These are phyloP conservation scores for Callipepla squamata DNA, from an alignment of 2,113 vertebrate genomes.

Conservation along the genomic window DNA sequence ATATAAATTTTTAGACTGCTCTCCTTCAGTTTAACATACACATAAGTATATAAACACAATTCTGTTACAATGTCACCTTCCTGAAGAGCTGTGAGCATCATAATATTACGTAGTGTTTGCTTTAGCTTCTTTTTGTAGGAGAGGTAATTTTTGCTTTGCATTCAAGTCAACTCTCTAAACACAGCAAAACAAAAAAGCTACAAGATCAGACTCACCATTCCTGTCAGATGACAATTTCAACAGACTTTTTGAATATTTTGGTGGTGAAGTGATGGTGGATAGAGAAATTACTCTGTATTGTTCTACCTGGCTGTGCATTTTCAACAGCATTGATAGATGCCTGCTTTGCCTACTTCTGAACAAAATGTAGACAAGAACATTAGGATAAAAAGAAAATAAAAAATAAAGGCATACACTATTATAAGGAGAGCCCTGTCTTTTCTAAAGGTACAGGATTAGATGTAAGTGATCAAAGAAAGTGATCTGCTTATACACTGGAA, in stretches of 20 bases:
- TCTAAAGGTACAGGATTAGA: background rate
- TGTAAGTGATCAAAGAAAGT: background rate
- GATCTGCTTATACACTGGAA: background rate
- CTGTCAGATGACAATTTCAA: background rate
- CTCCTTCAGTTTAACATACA: background rate
- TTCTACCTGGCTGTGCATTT: background rate
- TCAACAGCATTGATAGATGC: accelerated
- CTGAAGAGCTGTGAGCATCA: background rate
- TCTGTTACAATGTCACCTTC: background rate
- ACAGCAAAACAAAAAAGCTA: background rate
- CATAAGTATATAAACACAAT: background rate
- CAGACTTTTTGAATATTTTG: background rate
- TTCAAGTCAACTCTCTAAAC: background rate
- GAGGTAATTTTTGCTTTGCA: background rate
- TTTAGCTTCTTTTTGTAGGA: background rate
- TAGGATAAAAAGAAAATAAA: background rate
- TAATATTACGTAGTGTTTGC: background rate
- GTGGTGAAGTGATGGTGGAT: background rate
- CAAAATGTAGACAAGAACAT: background rate
- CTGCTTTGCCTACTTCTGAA: background rate
- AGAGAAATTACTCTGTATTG: background rate
- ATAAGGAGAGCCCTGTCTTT: background rate
- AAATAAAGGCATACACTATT: background rate
- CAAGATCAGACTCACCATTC: background rate
- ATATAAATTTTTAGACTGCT: background rate